phyloP scores from a whole-genome alignment of 2,113 vertebrate species.

The Muntiacus reevesi region DNA sequence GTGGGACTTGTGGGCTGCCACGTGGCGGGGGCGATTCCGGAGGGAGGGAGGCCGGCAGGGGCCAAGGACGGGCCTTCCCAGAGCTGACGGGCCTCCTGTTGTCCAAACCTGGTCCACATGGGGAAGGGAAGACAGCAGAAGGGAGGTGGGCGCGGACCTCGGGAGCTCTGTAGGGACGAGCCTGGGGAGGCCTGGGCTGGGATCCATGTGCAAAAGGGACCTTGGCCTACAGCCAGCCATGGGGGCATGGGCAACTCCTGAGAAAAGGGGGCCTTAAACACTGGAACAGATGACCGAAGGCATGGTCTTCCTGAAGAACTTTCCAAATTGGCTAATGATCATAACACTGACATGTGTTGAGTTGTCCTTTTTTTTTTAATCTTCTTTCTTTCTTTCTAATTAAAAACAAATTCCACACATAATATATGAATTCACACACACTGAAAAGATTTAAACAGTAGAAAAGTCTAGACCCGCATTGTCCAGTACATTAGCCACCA shows the following conservation, averaged over 20 bases:
- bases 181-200: not conserved
- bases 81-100: not conserved
- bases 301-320: not conserved
- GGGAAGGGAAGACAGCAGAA: not conserved
- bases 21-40: not conserved
- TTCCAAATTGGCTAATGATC: not conserved
- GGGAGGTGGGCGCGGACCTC: not conserved
- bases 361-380: not conserved
- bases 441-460: not conserved
- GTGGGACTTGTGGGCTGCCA: not conserved
- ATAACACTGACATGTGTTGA: not conserved
- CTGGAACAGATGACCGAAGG: accelerated
- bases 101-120: too few relatives aligned
- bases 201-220: not conserved
- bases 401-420: not conserved
- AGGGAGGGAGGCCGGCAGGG: not conserved
- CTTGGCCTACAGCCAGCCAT: not conserved
- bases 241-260: accelerated
- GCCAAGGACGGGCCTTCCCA: not conserved
- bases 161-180: not conserved
- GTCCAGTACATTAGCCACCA: accelerated
- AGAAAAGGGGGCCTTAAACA: not conserved
- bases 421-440: not conserved
- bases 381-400: not conserved
- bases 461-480: not conserved